phyloP scores from a whole-genome alignment of 2,797 vertebrate species.

The Dendrocincla fuliginosa region DNA sequence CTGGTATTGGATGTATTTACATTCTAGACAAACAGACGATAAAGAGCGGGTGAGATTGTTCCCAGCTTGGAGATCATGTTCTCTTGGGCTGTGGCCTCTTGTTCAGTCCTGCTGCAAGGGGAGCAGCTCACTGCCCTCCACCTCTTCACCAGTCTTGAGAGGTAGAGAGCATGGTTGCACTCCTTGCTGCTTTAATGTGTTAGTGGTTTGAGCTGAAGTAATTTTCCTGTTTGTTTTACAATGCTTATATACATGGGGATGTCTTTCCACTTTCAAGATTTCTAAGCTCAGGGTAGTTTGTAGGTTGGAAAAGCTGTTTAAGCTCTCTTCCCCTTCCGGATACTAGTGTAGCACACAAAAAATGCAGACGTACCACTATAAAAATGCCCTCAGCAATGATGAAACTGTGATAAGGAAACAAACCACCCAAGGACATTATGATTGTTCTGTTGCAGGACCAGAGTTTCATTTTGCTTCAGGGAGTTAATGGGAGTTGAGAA shows the following conservation, averaged over 20 bases:
- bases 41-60: not conserved
- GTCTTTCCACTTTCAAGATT: not conserved
- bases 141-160: not conserved
- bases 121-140: not conserved
- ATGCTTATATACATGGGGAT: not conserved
- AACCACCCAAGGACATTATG: not conserved
- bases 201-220: not conserved
- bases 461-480: not conserved
- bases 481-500: not conserved
- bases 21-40: slow-evolving; percentile 20
- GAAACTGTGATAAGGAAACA: not conserved
- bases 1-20: not conserved
- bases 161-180: not conserved
- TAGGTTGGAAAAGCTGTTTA: not conserved
- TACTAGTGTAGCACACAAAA: not conserved
- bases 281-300: not conserved
- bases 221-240: not conserved
- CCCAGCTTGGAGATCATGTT: not conserved
- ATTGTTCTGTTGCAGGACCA: rapidly evolving
- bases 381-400: not conserved
- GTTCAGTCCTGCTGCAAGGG: not conserved
- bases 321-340: not conserved
- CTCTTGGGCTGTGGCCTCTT: not conserved
- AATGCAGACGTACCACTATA: not conserved
- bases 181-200: not conserved